These are phyloP conservation scores for Gibbula magus DNA, from an alignment of 2,888 invertebrate genomes.

Conservation along the genomic window DNA sequence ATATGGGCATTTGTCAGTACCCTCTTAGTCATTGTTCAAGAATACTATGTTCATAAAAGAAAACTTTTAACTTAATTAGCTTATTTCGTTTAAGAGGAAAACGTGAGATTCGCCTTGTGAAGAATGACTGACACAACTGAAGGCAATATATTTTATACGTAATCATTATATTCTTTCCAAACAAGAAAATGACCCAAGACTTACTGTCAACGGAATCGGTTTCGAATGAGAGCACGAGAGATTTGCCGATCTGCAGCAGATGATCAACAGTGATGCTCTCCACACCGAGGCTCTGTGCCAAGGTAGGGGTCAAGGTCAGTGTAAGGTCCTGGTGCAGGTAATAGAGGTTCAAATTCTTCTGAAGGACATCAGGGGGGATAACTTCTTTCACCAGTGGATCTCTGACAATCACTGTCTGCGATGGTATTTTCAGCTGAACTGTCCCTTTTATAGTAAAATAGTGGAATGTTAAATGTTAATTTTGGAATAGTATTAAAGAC, in stretches of 20 bases:
- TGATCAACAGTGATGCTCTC: slow-evolving; percentile 67
- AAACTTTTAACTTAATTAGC: no score
- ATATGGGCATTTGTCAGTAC: no score
- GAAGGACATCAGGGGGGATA: slow-evolving; percentile 63
- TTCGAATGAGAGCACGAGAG: slow-evolving; percentile 41
- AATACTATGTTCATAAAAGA: no score
- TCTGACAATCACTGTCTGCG: slow-evolving; percentile 66
- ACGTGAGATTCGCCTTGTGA: no score
- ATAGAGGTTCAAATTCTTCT: slow-evolving; percentile 64
- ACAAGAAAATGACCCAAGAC: neutral
- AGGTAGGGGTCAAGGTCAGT: slow-evolving; percentile 54
- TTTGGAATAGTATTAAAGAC: neutral
- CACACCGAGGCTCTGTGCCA: slow-evolving; percentile 68
- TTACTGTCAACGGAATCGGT: neutral
- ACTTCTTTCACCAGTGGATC: slow-evolving; percentile 67
- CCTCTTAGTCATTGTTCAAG: no score
- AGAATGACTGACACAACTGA: no score
- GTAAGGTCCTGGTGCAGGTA: slow-evolving; percentile 69
- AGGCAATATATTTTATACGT: no score
- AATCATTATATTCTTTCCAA: no score
- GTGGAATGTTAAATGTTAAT: neutral
- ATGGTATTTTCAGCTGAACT: slow-evolving; percentile 69
- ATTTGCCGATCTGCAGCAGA: slow-evolving; percentile 68
- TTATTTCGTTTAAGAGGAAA: no score
- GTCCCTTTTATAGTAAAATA: slow-evolving; percentile 42